A percentile compares a stretch with the other conserved stretches of the same genome.
phyloP scores from a whole-genome alignment of 2,797 vertebrate species.

The Poeciliopsis turneri region DNA sequence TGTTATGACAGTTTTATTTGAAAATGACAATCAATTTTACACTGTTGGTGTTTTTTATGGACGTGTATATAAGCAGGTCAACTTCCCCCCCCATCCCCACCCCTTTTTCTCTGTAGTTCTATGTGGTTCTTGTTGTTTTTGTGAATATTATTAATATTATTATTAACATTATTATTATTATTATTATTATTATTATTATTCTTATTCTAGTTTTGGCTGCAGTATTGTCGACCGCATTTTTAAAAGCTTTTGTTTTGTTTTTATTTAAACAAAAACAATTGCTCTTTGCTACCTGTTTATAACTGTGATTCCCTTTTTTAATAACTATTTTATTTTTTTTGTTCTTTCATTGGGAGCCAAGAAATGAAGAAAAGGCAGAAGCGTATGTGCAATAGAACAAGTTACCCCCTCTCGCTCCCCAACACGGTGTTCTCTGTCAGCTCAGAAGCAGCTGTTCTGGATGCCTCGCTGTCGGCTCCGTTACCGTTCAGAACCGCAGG shows the following conservation, averaged over 20 bases:
- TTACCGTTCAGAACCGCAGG: slow-evolving; percentile 43
- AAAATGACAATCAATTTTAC: slow-evolving; percentile 86
- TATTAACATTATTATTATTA: slow-evolving; percentile 52
- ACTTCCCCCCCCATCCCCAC: slow-evolving; percentile 3
- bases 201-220: slow-evolving; percentile 65
- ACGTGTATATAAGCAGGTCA: slow-evolving; percentile 59
- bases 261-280: slow-evolving; percentile 65
- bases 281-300: slow-evolving; percentile 73
- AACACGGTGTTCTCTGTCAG: slow-evolving; percentile 14
- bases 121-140: slow-evolving; percentile 69
- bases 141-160: slow-evolving; percentile 69
- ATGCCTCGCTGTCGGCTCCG: slow-evolving; percentile 45
- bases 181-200: slow-evolving; percentile 38
- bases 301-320: slow-evolving; percentile 63
- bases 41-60: slow-evolving; percentile 64
- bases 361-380: slow-evolving; percentile 70
- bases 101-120: slow-evolving; percentile 52
- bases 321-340: neutral
- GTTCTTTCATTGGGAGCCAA: slow-evolving; percentile 44
- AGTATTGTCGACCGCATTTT: slow-evolving; percentile 56
- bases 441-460: slow-evolving; percentile 33
- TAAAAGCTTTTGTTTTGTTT: slow-evolving; percentile 7
- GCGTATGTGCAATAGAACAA: slow-evolving; percentile 82
- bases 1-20: slow-evolving; percentile 79
- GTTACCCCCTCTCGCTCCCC: slow-evolving; percentile 30